Base-by-base conservation (phyloP, 2,888 invertebrate genomes). In the Pterobdella sp. region DNA sequence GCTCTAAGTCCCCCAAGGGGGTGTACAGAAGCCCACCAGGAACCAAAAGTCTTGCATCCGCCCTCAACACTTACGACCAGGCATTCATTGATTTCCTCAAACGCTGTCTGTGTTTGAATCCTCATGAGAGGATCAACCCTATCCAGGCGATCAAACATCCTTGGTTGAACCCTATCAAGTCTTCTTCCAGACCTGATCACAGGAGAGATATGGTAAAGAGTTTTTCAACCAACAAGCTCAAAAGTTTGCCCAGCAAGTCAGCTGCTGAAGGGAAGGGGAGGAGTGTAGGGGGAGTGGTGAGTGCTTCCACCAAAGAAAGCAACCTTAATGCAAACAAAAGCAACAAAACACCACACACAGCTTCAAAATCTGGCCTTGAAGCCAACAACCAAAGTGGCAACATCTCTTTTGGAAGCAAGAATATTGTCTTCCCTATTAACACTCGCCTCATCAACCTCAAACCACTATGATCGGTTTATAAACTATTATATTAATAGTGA, bases 51-150 rank as follows among this genome's bases (percentile, higher is more conserved):
- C 86, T 95, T 73, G 87, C 90, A 26, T 88, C 90, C 80, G 91
- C 91, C 52, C 87, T 94, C 72, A 88, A 92, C 79, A 91, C 92
- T 79, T 91, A 90, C 81, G 94, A 95, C 84, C 88, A 90, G n/a
- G 88, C 91, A 77, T 95, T 95, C 86, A 88, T 94, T 64, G 92
- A 94, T 85, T 94, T 95, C 84, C 88, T 95, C 79, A 88, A 90
- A 78, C 88, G 90, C 81, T 95, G 94, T 84, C 87, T 95, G 80
- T 92, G 92, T 84, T 94, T 94, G 94, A 93, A 94, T 85, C 91
- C 94, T 29, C 90, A 90, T 81, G 90, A 91, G 76, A 89, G 94
- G 76, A 89, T 94, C 88, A 93, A 91, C 3, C 91, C 94, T 0
- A 91, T 91, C 73, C 93, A 94, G 82, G 94, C 94, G 1, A 87